phyloP scores from a whole-genome alignment of 2,113 vertebrate species.

The Psammodynastes pulverulentus region DNA sequence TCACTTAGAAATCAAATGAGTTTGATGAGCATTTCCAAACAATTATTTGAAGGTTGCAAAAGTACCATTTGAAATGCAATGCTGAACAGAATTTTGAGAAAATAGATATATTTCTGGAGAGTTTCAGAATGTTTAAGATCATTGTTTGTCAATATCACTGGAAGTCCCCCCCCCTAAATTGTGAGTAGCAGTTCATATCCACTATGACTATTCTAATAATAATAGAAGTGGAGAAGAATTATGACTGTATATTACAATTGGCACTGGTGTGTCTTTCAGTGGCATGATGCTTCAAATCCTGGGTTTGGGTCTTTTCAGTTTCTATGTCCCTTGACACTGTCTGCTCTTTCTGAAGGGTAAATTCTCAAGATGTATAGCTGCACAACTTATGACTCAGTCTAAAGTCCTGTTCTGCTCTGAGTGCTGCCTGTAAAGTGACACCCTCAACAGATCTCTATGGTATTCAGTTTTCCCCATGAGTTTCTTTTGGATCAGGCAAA shows the following conservation, averaged over 20 bases:
- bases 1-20: background rate
- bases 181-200: background rate
- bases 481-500: background rate
- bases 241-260: background rate
- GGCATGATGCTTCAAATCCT: background rate
- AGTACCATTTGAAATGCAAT: background rate
- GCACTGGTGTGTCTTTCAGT: background rate
- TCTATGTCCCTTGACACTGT: background rate
- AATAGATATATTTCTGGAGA: background rate
- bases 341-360: constrained; percentile 2
- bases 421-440: constrained; percentile 19
- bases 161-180: background rate
- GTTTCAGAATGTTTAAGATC: background rate
- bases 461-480: background rate
- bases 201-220: background rate
- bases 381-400: background rate
- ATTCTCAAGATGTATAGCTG: constrained; percentile 11
- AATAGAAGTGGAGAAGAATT: background rate
- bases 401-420: background rate
- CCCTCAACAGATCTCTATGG: background rate
- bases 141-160: background rate
- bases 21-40: background rate
- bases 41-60: background rate
- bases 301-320: background rate
- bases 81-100: background rate